Percentiles rank a stretch among this genome's conserved stretches.
These are phyloP conservation scores for Orussus abietinus DNA, from an alignment of 1,140 invertebrate species.

Conservation along the genomic window DNA sequence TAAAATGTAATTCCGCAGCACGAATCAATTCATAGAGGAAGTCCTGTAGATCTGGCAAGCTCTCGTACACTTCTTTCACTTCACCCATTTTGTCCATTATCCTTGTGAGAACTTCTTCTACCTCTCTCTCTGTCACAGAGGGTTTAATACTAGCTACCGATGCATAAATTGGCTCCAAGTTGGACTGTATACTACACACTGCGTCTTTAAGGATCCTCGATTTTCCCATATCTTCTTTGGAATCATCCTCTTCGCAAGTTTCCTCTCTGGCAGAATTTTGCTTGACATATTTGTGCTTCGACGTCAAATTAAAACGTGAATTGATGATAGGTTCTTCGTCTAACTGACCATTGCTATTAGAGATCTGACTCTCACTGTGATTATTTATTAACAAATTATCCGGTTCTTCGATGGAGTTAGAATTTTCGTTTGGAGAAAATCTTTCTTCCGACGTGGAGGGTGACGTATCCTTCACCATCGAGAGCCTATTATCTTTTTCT, in stretches of 20 bases:
- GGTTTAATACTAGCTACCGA: conserved; percentile 30
- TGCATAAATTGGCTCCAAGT: conserved; percentile 31
- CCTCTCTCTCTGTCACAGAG: conserved; percentile 21
- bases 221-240: neutral
- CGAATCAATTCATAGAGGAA: conserved; percentile 37
- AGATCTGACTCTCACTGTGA: no score
- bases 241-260: conserved; percentile 6
- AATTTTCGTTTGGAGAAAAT: no score
- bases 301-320: neutral
- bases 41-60: conserved; percentile 26
- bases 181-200: conserved; percentile 29
- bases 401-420: no score
- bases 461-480: conserved; percentile 7
- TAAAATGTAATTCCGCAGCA: conserved; percentile 38
- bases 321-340: neutral
- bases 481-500: conserved; percentile 6
- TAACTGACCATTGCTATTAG: neutral
- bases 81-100: conserved; percentile 28
- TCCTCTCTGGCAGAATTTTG: no score
- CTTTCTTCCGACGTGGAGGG: conserved; percentile 2
- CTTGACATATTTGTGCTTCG: neutral
- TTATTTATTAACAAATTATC: no score
- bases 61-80: conserved; percentile 32
- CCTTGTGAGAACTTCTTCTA: conserved; percentile 30
- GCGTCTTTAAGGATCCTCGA: conserved; percentile 15